phyloP scores from a whole-genome alignment of 2,888 invertebrate species.

The Athalia rosae region DNA sequence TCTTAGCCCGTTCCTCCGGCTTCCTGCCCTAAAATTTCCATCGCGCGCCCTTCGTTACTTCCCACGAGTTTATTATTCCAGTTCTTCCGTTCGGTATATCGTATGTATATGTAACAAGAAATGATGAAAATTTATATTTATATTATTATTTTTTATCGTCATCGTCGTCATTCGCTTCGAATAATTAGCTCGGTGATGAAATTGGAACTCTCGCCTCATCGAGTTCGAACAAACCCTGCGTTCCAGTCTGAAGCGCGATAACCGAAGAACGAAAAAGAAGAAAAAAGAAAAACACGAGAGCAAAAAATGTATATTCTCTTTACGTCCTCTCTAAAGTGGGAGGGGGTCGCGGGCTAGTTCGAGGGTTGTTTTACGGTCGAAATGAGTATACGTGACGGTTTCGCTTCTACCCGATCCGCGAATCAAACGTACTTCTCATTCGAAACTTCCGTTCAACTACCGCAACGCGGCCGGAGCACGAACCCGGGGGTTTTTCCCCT shows the following conservation, averaged over 20 bases:
- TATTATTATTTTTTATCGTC: too few species aligned
- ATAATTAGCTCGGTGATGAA: too few species aligned
- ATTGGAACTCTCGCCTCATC: too few species aligned
- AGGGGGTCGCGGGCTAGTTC: background rate
- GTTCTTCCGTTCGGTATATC: background rate
- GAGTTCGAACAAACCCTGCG: too few species aligned
- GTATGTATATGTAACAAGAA: background rate
- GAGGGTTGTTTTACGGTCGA: slow-evolving; percentile 59
- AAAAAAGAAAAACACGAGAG: background rate
- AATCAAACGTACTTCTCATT: background rate
- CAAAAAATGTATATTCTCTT: background rate
- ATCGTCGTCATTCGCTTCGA: too few species aligned
- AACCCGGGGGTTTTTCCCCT: slow-evolving; percentile 51
- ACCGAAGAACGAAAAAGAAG: background rate
- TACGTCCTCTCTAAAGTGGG: background rate
- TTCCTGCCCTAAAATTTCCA: too few species aligned
- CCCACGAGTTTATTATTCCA: too few species aligned
- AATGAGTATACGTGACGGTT: slow-evolving; percentile 69
- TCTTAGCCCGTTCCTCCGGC: background rate
- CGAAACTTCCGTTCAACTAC: slow-evolving; percentile 30
- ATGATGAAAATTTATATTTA: background rate
- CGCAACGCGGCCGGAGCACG: slow-evolving; percentile 45
- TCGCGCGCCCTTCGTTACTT: too few species aligned
- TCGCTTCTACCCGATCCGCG: slow-evolving; percentile 57
- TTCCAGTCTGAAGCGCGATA: background rate